These are phyloP conservation scores for Chlorodrepanis virens DNA, from an alignment of 2,113 vertebrate genomes.

Conservation along the genomic window DNA sequence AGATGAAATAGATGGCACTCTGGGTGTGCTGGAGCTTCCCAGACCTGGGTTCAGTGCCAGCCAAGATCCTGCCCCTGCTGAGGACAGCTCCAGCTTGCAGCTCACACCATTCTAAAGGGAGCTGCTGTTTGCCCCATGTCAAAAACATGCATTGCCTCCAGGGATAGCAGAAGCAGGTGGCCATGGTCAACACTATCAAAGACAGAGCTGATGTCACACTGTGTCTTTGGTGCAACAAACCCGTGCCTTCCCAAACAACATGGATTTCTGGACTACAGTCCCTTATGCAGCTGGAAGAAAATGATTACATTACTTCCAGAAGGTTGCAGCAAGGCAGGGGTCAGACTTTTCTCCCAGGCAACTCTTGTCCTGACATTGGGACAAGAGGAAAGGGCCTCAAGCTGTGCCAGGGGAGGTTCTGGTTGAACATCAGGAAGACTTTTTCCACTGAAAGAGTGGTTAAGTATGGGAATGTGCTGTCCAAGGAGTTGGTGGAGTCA, in stretches of 20 bases:
- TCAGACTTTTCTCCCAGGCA: not conserved
- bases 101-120: fast-evolving
- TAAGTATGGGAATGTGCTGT: not conserved
- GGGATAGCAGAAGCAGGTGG: fast-evolving
- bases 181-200: fast-evolving
- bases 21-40: not conserved
- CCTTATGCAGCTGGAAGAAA: not conserved
- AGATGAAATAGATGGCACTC: not conserved
- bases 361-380: not conserved
- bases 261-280: not conserved
- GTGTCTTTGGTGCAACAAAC: not conserved
- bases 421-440: not conserved
- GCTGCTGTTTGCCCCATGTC: too few relatives aligned
- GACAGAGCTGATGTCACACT: not conserved
- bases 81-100: fast-evolving
- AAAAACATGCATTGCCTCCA: not conserved
- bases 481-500: not conserved
- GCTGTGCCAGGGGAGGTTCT: not conserved
- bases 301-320: not conserved
- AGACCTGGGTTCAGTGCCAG: fast-evolving
- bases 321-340: not conserved
- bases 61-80: not conserved
- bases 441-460: not conserved
- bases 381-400: not conserved
- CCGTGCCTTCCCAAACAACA: not conserved